phyloP scores from a whole-genome alignment of 2,888 invertebrate genomes.

The Caradrina clavipalpis region DNA sequence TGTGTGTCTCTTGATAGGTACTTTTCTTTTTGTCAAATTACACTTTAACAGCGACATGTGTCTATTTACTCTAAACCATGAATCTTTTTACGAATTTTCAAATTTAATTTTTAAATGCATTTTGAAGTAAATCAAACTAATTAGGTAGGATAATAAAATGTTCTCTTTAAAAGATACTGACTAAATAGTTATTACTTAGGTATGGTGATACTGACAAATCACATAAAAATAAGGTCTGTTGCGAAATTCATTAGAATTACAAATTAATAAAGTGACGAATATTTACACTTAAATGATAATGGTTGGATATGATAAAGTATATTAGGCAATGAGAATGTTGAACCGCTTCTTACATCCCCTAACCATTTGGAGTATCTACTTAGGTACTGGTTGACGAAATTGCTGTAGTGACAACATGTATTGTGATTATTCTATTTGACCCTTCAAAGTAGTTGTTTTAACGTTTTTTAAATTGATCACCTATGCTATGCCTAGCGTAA shows the following conservation, averaged over 20 bases:
- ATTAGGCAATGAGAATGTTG: slow-evolving; percentile 59
- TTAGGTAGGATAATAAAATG: slow-evolving; percentile 80
- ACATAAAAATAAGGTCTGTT: slow-evolving; percentile 83
- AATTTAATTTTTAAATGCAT: slow-evolving; percentile 45
- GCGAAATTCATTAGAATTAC: slow-evolving; percentile 74
- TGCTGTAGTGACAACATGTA: slow-evolving; percentile 67
- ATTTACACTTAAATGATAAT: slow-evolving; percentile 69
- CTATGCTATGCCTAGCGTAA: slow-evolving; percentile 81
- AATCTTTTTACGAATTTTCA: slow-evolving; percentile 51
- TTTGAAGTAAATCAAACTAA: slow-evolving; percentile 70
- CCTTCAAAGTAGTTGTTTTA: slow-evolving; percentile 81
- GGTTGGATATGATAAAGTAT: slow-evolving; percentile 65
- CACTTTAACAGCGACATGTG: slow-evolving; percentile 26
- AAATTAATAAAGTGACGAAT: slow-evolving; percentile 65
- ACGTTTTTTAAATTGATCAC: slow-evolving; percentile 76
- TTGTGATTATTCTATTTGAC: slow-evolving; percentile 75
- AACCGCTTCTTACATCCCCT: slow-evolving; percentile 54
- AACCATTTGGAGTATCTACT: slow-evolving; percentile 46
- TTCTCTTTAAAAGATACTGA: slow-evolving; percentile 84
- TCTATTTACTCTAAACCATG: slow-evolving; percentile 49
- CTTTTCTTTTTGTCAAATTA: slow-evolving; percentile 39
- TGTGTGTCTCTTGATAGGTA: slow-evolving; percentile 34
- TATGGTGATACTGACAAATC: slow-evolving; percentile 83
- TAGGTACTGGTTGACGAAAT: slow-evolving; percentile 61
- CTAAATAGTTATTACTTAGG: slow-evolving; percentile 80